Evolutionary conservation across 2,113 vertebrate species (phyloP).

Genomic region (Ciconia maguari): DNA sequence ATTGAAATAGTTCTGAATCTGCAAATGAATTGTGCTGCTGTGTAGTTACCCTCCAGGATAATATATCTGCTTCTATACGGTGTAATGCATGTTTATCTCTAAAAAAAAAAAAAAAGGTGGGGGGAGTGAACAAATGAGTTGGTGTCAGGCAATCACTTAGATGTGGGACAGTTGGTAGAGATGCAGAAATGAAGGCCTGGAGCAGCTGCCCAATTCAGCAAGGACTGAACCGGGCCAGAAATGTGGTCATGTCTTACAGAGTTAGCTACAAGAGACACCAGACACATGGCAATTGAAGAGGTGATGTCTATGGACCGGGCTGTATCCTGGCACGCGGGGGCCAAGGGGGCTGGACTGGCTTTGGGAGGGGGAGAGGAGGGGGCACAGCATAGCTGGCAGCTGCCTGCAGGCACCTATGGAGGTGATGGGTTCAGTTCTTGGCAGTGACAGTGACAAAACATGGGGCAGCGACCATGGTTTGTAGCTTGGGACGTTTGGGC

Average conservation of each 20-base stretch:
- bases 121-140: neutral
- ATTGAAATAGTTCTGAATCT: neutral
- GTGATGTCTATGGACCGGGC: neutral
- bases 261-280: neutral
- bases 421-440: neutral
- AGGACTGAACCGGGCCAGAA: neutral
- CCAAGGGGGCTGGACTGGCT: neutral
- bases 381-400: neutral
- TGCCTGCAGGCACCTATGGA: neutral
- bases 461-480: neutral
- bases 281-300: neutral
- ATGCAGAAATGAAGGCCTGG: neutral
- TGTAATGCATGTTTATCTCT: neutral
- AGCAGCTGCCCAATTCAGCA: neutral
- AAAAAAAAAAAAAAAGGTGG: neutral
- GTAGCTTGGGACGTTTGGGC: neutral
- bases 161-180: rapidly evolving
- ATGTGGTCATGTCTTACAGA: neutral
- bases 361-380: neutral
- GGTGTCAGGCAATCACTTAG: neutral
- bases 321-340: neutral
- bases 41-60: neutral
- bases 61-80: neutral
- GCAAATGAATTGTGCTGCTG: neutral
- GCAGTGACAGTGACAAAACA: neutral